These are phyloP conservation scores for Cenopis cana DNA, from an alignment of 2,888 invertebrate genomes.

Conservation along the genomic window DNA sequence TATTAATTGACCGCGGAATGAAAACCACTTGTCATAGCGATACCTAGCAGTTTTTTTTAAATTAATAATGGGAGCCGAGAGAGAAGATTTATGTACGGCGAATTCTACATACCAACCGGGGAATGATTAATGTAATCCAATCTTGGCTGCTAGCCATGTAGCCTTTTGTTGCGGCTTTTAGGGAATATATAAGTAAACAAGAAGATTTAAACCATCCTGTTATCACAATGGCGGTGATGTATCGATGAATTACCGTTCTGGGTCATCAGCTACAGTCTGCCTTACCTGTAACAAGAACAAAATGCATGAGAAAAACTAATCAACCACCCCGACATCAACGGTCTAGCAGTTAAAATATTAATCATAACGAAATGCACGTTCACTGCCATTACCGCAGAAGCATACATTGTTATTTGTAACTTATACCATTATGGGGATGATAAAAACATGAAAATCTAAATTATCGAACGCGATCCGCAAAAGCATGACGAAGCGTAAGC, in stretches of 20 bases:
- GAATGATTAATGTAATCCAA: slow-evolving; percentile 71
- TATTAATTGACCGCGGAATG: slow-evolving; percentile 30
- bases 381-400: slow-evolving; percentile 28
- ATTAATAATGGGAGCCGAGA: slow-evolving; percentile 44
- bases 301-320: slow-evolving; percentile 30
- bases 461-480: slow-evolving; percentile 67
- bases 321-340: slow-evolving; percentile 14
- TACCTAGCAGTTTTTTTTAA: too few relatives aligned
- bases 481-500: slow-evolving; percentile 58
- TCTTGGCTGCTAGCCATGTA: slow-evolving; percentile 70
- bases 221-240: slow-evolving; percentile 3
- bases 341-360: slow-evolving; percentile 17
- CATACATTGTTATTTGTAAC: slow-evolving; percentile 41
- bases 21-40: slow-evolving; percentile 40
- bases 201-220: slow-evolving; percentile 14
- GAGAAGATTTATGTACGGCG: slow-evolving; percentile 63
- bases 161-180: slow-evolving; percentile 67
- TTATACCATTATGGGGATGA: slow-evolving; percentile 52
- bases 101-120: slow-evolving; percentile 62
- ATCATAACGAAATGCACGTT: slow-evolving; percentile 29
- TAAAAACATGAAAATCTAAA: slow-evolving; percentile 60
- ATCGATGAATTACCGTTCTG: slow-evolving; percentile 36
- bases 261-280: slow-evolving; percentile 8
- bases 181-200: slow-evolving; percentile 50
- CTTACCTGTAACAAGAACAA: slow-evolving; percentile 69